A percentile compares a stretch with the other conserved stretches of the same genome.
phyloP scores from a whole-genome alignment of 2,888 invertebrate species.

The Athalia cordata region DNA sequence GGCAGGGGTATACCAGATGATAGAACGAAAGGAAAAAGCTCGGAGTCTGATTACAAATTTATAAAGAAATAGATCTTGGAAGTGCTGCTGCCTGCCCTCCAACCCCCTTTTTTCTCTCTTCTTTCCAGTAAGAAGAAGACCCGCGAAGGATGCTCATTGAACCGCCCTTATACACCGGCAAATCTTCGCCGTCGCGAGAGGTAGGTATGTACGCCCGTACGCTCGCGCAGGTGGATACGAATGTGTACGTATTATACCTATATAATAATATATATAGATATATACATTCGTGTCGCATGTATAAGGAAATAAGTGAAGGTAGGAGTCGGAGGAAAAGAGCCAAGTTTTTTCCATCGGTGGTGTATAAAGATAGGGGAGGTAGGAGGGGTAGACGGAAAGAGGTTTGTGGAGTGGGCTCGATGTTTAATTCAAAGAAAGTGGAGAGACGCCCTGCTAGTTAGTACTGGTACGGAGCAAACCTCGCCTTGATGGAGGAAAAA shows the following conservation, averaged over 20 bases:
- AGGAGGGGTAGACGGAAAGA: conserved; percentile 36
- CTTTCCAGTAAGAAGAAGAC: conserved; percentile 13
- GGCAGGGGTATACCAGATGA: conserved; percentile 17
- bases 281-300: conserved; percentile 26
- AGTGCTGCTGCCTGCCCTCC: conserved; percentile 35
- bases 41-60: conserved; percentile 63
- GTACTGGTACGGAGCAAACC: conserved; percentile 25
- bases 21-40: conserved; percentile 45
- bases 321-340: not conserved
- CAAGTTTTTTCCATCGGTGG: not conserved
- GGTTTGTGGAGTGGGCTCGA: conserved; percentile 66
- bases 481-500: conserved; percentile 41
- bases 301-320: conserved; percentile 5
- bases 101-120: not conserved
- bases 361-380: not conserved
- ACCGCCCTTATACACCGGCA: conserved; percentile 29
- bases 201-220: conserved; percentile 15
- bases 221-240: conserved; percentile 18
- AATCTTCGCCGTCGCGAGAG: conserved; percentile 18
- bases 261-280: not conserved
- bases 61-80: conserved; percentile 62
- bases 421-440: conserved; percentile 70
- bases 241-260: conserved; percentile 8
- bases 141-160: conserved; percentile 33
- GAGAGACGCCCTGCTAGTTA: conserved; percentile 67